A percentile compares a stretch with the other conserved stretches of the same genome.
Evolutionary conservation across 2,797 vertebrate species (phyloP).

Genomic region (Gila robusta): DNA sequence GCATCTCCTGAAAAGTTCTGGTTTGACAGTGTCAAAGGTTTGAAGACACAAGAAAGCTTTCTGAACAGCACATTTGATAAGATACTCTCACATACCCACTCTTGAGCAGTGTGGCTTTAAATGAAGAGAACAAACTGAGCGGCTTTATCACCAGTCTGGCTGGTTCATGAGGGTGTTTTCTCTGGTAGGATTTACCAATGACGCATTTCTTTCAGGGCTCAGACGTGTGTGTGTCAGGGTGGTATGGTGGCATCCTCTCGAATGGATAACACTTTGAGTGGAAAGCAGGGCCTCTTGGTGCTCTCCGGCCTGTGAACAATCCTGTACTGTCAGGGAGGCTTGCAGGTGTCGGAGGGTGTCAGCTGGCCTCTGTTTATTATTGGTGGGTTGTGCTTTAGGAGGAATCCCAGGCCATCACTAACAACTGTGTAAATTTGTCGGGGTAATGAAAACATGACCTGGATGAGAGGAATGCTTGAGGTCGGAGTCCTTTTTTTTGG

Average conservation of each 20-base stretch:
- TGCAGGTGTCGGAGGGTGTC: conserved; percentile 89
- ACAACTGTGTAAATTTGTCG: conserved; percentile 87
- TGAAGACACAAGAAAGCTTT: not conserved
- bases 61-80: not conserved
- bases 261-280: conserved; percentile 47
- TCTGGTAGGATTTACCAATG: conserved; percentile 56
- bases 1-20: not conserved
- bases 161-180: conserved; percentile 37
- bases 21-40: not conserved
- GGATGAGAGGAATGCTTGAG: conserved; percentile 78
- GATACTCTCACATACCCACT: conserved; percentile 11
- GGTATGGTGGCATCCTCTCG: conserved; percentile 44
- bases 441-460: conserved; percentile 88
- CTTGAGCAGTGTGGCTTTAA: conserved; percentile 26
- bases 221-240: conserved; percentile 42
- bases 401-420: conserved; percentile 83
- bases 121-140: conserved; percentile 38
- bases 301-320: conserved; percentile 79
- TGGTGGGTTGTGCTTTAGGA: conserved; percentile 81
- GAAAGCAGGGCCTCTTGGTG: conserved; percentile 49
- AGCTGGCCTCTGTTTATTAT: conserved; percentile 89
- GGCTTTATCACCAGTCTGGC: conserved; percentile 43
- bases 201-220: conserved; percentile 56
- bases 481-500: conserved; percentile 78
- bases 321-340: conserved; percentile 80